Evolutionary conservation across 2,113 vertebrate species (phyloP).

Genomic region (Menura novaehollandiae): DNA sequence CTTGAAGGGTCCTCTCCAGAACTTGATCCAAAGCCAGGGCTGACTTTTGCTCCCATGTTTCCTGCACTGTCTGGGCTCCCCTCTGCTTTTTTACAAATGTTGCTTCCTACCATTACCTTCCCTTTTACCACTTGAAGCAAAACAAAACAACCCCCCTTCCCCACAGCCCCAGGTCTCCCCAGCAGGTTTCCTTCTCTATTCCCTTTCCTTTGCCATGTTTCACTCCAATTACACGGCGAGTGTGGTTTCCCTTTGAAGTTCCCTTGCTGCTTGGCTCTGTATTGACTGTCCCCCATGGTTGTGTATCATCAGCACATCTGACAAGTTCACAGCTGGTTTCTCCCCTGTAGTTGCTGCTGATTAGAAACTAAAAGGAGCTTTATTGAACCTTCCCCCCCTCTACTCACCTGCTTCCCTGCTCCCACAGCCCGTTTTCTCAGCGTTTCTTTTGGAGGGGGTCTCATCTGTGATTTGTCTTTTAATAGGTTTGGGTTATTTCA

Average conservation of each 20-base stretch:
- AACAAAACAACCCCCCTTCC: neutral
- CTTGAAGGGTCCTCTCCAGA: neutral
- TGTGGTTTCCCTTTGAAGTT: constrained; percentile 21
- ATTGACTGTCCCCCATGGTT: neutral
- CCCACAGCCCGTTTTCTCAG: fast-evolving
- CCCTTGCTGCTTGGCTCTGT: neutral
- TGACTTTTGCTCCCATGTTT: neutral
- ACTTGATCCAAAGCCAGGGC: neutral
- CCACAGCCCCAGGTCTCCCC: neutral
- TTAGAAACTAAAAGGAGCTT: neutral
- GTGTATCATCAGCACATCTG: neutral
- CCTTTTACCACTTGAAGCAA: neutral
- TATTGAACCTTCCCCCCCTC: neutral
- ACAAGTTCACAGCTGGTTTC: neutral
- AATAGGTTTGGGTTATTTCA: neutral
- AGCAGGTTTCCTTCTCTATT: neutral
- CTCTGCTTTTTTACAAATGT: neutral
- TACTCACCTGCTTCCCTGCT: neutral
- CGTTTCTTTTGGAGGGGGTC: fast-evolving
- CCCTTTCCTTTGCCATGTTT: neutral
- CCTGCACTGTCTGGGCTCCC: fast-evolving
- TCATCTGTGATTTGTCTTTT: neutral
- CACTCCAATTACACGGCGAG: fast-evolving
- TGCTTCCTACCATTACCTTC: neutral
- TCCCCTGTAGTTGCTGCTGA: neutral